Base-by-base conservation (phyloP, 2,113 vertebrate species). In the Scolopax mira region DNA sequence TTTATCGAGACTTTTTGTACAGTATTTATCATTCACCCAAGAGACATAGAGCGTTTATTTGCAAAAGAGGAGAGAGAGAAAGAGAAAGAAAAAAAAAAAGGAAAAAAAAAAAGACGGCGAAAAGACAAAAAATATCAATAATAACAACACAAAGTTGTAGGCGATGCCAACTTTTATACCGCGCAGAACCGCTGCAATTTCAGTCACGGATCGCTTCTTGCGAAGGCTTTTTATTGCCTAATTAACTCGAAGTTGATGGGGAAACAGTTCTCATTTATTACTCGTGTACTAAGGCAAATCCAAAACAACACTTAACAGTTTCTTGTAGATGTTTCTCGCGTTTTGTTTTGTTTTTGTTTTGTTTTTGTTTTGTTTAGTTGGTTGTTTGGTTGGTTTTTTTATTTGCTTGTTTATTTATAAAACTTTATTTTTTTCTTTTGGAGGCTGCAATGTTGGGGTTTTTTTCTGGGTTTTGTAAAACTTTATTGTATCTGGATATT, bases 391-490 rank as follows among this genome's bases (percentile, higher is more conserved):
- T 48, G 30, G 9, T 39, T 39, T 57, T 18, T 42, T 11, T 37
- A 41, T 58, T 66, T 42, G 27, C 93, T 95, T 93, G 82, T 97
- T 98, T 97, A 98, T 98, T 99, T 98, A 97, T 98, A 97, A 98
- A 97, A 92, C 83, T 85, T 82, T 95, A n/a, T 86, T 92, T 94
- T 94, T 73, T 54, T 33, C 18, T 73, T 97, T 97, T 97, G 95
- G 94, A 92, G 69, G 67, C 78, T 97, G 94, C 97, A 88, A 94
- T 96, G 93, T 80, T 27, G 31, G 19, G 19, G 4, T 3, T 37
- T 71, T 37, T 58, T n/a, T 10, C 97, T 97, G 97, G 97, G 96
- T 97, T 99, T 98, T 99, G 98, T 98, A 97, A 98, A 98, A 98
- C 85, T 98, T 98, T 98, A 97, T 96, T 98, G 98, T 98, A 97